Conservation (phyloP, 2,888 invertebrate species). For the Leptopterna dolabrata region DNA sequence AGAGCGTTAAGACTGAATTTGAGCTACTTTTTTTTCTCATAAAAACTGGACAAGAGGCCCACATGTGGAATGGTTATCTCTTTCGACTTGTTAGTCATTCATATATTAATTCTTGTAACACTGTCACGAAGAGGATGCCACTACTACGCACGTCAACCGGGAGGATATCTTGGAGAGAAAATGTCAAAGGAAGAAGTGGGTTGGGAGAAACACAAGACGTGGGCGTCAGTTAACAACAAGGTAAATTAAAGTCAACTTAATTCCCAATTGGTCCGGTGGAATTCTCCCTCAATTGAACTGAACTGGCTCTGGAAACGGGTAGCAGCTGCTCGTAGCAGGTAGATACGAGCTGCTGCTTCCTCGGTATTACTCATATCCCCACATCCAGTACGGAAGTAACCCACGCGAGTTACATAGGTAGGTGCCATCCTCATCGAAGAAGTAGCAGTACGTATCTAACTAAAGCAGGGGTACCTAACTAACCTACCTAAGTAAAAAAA, state of each 20-base stretch:
- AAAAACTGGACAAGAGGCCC: no score
- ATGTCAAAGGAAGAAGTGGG: slow-evolving; percentile 4
- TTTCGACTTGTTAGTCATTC: neutral
- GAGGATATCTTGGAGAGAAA: neutral
- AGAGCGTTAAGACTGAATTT: no score
- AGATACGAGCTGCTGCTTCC: no score
- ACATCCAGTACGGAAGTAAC: no score
- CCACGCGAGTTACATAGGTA: no score
- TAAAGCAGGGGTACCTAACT: no score
- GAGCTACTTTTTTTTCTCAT: no score
- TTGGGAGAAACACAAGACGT: slow-evolving; percentile 21
- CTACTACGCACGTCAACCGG: neutral
- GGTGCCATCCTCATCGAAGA: no score
- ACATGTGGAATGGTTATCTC: neutral
- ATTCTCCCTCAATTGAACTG: slow-evolving; percentile 40
- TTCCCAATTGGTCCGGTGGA: slow-evolving; percentile 29
- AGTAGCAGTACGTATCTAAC: no score
- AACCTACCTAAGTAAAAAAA: no score
- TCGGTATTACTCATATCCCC: no score
- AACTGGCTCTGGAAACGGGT: neutral
- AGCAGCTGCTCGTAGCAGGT: neutral
- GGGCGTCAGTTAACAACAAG: slow-evolving; percentile 45
- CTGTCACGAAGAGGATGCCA: slow-evolving; percentile 2
- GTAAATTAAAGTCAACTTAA: slow-evolving; percentile 47
- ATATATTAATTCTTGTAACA: neutral